Percentiles rank a stretch among this genome's conserved stretches.
phyloP scores from a whole-genome alignment of 1,140 invertebrate species.

The Campoletis sonorensis region DNA sequence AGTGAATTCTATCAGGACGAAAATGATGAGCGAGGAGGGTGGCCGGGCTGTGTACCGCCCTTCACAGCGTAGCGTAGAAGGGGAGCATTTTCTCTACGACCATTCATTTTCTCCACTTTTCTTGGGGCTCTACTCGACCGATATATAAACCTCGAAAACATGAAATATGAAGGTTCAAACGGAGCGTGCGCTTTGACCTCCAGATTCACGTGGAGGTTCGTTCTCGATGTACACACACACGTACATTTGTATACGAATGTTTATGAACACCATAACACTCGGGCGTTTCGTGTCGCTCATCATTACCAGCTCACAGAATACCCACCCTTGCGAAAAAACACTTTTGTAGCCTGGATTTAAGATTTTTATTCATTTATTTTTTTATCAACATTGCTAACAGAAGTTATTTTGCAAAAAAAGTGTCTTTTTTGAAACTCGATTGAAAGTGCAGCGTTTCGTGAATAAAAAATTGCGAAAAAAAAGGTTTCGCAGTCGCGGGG shows the following conservation, averaged over 20 bases:
- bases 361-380: too few species aligned
- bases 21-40: background rate
- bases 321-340: conserved; percentile 27
- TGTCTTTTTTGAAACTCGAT: too few species aligned
- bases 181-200: background rate
- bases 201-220: conserved; percentile 14
- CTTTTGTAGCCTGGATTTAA: background rate
- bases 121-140: background rate
- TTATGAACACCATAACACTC: conserved; percentile 1
- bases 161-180: conserved; percentile 38
- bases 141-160: conserved; percentile 22
- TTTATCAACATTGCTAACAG: too few species aligned
- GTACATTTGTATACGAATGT: background rate
- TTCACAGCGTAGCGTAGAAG: too few species aligned
- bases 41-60: background rate
- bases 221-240: too few species aligned
- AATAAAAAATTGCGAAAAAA: too few species aligned
- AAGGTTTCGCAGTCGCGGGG: too few species aligned
- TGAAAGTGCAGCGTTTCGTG: too few species aligned
- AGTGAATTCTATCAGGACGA: background rate
- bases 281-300: conserved; percentile 28
- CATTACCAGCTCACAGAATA: conserved; percentile 37
- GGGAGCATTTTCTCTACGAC: background rate
- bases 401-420: too few species aligned
- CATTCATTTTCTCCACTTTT: background rate